These are phyloP conservation scores for Lasiurus cinereus DNA, from an alignment of 2,113 vertebrate species.

Conservation along the genomic window DNA sequence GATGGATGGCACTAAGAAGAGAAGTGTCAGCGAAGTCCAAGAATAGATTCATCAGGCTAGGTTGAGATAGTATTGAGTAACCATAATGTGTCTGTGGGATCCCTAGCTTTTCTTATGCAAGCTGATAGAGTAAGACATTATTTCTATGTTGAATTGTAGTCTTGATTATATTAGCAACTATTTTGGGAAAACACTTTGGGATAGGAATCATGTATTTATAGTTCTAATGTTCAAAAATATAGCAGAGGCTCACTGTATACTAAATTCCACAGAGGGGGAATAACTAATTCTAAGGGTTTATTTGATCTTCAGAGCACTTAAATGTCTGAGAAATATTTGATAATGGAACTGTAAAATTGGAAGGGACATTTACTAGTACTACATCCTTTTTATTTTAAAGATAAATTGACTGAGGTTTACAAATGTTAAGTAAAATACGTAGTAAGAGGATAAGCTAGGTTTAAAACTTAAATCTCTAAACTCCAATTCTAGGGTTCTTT, in stretches of 20 bases:
- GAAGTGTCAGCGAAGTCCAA: not conserved
- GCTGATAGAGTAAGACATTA: not conserved
- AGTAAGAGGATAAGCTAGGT: not conserved
- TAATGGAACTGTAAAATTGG: not conserved
- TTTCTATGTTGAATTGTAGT: not conserved
- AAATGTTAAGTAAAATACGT: constrained; percentile 29
- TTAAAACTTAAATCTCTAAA: constrained; percentile 16
- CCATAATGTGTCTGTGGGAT: not conserved
- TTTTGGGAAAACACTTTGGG: not conserved
- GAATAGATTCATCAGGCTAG: not conserved
- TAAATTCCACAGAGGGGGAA: not conserved
- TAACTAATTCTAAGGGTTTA: not conserved
- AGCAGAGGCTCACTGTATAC: not conserved
- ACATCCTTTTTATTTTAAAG: not conserved
- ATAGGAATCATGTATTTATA: not conserved
- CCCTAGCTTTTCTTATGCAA: not conserved
- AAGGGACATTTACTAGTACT: constrained; percentile 16
- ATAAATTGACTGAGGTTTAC: not conserved
- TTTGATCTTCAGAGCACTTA: constrained; percentile 17
- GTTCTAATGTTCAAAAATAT: not conserved
- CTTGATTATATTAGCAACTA: not conserved
- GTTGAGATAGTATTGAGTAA: not conserved
- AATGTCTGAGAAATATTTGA: constrained; percentile 4
- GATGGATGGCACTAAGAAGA: not conserved
- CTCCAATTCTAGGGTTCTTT: not conserved